These are phyloP conservation scores for Zaprionus obscuricornis DNA, from an alignment of 2,888 invertebrate genomes.

Conservation along the genomic window DNA sequence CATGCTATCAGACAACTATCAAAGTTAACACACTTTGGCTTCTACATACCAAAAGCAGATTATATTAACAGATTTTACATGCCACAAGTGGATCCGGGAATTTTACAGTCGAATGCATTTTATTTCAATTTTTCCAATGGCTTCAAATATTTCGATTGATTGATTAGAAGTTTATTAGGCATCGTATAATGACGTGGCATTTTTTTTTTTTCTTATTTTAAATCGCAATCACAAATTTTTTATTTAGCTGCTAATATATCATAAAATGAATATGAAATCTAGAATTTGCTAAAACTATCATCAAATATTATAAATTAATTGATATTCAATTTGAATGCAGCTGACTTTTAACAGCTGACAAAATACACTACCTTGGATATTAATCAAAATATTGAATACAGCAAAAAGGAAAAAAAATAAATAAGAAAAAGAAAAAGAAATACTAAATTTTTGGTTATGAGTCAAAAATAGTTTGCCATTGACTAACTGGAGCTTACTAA, in stretches of 20 bases:
- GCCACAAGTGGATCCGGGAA: too few relatives aligned
- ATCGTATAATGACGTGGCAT: conserved; percentile 29
- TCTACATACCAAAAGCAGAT: too few relatives aligned
- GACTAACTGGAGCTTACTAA: conserved; percentile 57
- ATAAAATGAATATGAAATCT: not conserved
- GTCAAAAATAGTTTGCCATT: conserved; percentile 45
- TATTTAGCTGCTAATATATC: not conserved
- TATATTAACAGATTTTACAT: too few relatives aligned
- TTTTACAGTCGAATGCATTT: too few relatives aligned
- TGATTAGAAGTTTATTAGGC: not conserved
- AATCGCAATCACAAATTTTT: too few relatives aligned
- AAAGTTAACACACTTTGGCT: too few relatives aligned
- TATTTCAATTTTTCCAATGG: too few relatives aligned
- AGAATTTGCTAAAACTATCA: not conserved
- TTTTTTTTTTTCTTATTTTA: too few relatives aligned
- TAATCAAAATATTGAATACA: conserved; percentile 29
- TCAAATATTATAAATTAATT: conserved; percentile 5
- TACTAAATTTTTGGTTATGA: conserved; percentile 33
- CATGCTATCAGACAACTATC: too few relatives aligned
- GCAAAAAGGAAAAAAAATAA: not conserved
- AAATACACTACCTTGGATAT: conserved; percentile 37
- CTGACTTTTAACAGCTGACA: conserved; percentile 13
- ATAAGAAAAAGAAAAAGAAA: not conserved
- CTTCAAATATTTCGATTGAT: too few relatives aligned
- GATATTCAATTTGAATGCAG: too few relatives aligned